A percentile compares a stretch with the other conserved stretches of the same genome.
Evolutionary conservation across 2,797 vertebrate genomes (phyloP).

Genomic region (Falco cherrug): DNA sequence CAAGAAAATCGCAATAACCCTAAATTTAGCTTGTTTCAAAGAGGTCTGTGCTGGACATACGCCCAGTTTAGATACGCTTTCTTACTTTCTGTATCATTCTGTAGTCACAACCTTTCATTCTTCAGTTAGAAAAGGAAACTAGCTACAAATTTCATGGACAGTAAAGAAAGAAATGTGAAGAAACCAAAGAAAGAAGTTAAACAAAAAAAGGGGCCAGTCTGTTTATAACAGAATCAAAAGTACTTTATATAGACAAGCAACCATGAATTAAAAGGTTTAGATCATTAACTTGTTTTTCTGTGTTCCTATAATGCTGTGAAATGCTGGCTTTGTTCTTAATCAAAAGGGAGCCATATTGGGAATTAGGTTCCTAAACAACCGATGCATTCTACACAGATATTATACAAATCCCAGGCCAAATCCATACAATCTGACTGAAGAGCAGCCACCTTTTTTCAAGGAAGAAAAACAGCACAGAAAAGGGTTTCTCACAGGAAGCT

Average conservation of each 20-base stretch:
- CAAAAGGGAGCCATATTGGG: constrained; percentile 84
- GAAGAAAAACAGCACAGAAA: constrained; percentile 79
- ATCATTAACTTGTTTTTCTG: constrained; percentile 90
- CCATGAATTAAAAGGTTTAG: constrained; percentile 85
- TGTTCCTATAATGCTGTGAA: constrained; percentile 87
- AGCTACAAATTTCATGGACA: constrained; percentile 70
- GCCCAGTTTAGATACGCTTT: constrained; percentile 51
- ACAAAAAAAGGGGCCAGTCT: constrained; percentile 75
- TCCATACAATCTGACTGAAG: constrained; percentile 79
- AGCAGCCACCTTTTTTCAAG: constrained; percentile 85
- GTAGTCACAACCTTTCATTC: constrained; percentile 66
- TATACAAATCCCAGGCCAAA: constrained; percentile 82
- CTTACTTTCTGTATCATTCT: constrained; percentile 62
- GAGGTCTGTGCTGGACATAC: not conserved
- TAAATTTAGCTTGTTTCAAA: constrained; percentile 52
- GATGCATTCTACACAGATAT: constrained; percentile 81
- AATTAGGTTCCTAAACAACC: constrained; percentile 84
- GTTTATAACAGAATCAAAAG: constrained; percentile 78
- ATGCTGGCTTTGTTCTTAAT: constrained; percentile 85
- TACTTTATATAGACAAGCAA: constrained; percentile 77
- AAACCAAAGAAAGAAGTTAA: constrained; percentile 68
- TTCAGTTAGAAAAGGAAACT: constrained; percentile 72
- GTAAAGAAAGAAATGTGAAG: constrained; percentile 65
- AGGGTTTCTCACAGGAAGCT: constrained; percentile 87
- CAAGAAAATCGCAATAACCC: not conserved